Conservation (phyloP, 2,888 invertebrate species). For the Rhyacophila evoluta region DNA sequence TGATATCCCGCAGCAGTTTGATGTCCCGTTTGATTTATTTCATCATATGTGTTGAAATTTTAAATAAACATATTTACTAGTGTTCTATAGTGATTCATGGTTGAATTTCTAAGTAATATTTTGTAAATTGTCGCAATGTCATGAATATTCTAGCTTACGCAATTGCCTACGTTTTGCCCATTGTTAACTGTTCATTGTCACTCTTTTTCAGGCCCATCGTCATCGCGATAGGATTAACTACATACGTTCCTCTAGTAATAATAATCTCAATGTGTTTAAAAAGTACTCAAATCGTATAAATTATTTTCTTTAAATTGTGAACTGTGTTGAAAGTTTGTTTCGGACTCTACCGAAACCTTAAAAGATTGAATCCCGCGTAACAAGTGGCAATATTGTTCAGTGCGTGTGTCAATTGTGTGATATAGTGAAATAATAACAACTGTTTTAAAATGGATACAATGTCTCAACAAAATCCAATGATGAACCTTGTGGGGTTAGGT, state of each 20-base stretch:
- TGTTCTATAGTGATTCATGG: not conserved
- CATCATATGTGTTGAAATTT: not conserved
- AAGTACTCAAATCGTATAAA: not conserved
- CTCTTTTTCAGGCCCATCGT: constrained; percentile 48
- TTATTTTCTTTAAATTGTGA: constrained; percentile 26
- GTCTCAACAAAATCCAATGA: constrained; percentile 58
- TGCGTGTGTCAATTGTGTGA: constrained; percentile 36
- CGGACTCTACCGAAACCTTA: not conserved
- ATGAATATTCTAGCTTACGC: constrained; percentile 42
- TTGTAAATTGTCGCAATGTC: constrained; percentile 35
- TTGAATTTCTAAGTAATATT: not conserved
- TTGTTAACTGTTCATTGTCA: constrained; percentile 17
- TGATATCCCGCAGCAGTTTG: not conserved
- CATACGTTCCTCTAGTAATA: constrained; percentile 38
- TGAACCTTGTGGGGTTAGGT: constrained; percentile 61
- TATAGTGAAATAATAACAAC: constrained; percentile 12
- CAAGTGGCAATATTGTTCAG: constrained; percentile 29
- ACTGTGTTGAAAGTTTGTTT: constrained; percentile 35
- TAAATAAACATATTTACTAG: not conserved
- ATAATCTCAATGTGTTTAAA: constrained; percentile 25
- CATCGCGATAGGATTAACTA: constrained; percentile 36
- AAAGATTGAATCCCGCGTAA: constrained; percentile 13
- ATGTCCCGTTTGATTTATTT: not conserved
- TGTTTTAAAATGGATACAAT: constrained; percentile 45
- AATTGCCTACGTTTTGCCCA: constrained; percentile 33